phyloP scores from a whole-genome alignment of 2,888 invertebrate species.

The Nemurella pictetii region DNA sequence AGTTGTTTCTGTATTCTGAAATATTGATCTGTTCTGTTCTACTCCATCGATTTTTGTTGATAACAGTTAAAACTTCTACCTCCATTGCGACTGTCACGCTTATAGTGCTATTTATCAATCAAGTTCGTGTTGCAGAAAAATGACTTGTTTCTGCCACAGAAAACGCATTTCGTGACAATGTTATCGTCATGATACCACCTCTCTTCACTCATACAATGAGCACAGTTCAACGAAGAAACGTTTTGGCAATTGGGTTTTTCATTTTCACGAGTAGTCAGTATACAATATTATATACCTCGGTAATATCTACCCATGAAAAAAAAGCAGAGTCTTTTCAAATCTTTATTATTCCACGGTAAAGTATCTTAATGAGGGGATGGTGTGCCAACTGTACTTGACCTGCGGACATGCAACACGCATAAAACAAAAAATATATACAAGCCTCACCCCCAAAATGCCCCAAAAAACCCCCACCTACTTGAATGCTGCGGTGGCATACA shows the following conservation, averaged over 20 bases:
- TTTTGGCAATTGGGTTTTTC: not conserved
- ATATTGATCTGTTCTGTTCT: not conserved
- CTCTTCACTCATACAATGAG: not conserved
- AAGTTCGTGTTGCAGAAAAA: not conserved
- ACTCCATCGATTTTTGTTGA: not conserved
- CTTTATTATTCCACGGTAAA: not conserved
- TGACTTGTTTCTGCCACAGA: not conserved
- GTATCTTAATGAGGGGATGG: not conserved
- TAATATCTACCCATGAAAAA: not conserved
- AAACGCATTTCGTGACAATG: not conserved
- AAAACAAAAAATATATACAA: not conserved
- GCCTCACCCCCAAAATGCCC: not conserved
- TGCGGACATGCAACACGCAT: not conserved
- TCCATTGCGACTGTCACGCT: not conserved
- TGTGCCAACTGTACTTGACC: not conserved
- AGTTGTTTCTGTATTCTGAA: not conserved
- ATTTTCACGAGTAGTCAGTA: not conserved
- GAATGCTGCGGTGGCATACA: not conserved
- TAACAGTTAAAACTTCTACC: not conserved
- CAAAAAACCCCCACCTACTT: not conserved
- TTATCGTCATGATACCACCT: not conserved
- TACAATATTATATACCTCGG: not conserved
- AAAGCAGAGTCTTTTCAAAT: not conserved
- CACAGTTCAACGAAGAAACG: not conserved
- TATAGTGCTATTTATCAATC: not conserved